phyloP scores from a whole-genome alignment of 2,797 vertebrate genomes.

The Sebastolobus alascanus region DNA sequence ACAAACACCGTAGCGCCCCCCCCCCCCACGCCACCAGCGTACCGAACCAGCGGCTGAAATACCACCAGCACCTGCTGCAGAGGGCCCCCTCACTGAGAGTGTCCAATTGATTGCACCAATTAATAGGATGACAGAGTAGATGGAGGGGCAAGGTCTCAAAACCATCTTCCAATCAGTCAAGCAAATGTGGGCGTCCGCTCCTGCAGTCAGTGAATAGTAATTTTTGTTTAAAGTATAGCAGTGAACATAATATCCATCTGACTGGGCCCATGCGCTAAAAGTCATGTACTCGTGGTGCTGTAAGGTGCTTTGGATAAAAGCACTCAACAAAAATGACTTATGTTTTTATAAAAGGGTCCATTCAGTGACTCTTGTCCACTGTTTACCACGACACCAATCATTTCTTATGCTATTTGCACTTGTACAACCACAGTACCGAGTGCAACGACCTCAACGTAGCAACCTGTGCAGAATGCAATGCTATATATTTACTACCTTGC shows the following conservation, averaged over 20 bases:
- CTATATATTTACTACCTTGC: neutral
- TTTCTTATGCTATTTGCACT: neutral
- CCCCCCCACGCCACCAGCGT: neutral
- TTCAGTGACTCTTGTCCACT: slow-evolving; percentile 2
- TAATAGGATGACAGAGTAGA: slow-evolving; percentile 61
- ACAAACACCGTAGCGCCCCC: slow-evolving; percentile 38
- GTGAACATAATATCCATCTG: slow-evolving; percentile 13
- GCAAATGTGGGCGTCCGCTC: slow-evolving; percentile 30
- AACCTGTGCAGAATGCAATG: neutral
- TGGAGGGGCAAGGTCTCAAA: slow-evolving; percentile 54
- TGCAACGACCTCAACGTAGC: neutral
- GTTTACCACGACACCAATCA: neutral
- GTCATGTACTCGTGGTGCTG: neutral
- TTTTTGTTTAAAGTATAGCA: slow-evolving; percentile 23
- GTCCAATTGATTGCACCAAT: slow-evolving; percentile 71
- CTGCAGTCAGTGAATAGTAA: slow-evolving; percentile 50
- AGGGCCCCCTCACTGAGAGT: slow-evolving; percentile 30
- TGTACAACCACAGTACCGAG: neutral
- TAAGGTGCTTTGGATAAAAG: slow-evolving; percentile 17
- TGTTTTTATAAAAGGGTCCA: neutral
- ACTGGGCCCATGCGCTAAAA: neutral
- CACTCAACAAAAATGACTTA: slow-evolving; percentile 17
- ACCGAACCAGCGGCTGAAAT: slow-evolving; percentile 35
- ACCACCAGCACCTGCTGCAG: slow-evolving; percentile 57
- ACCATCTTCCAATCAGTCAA: slow-evolving; percentile 62